Percentiles rank a stretch among this genome's conserved stretches.
Evolutionary conservation across 2,888 invertebrate genomes (phyloP).

Genomic region (Synanthedon tipuliformis): DNA sequence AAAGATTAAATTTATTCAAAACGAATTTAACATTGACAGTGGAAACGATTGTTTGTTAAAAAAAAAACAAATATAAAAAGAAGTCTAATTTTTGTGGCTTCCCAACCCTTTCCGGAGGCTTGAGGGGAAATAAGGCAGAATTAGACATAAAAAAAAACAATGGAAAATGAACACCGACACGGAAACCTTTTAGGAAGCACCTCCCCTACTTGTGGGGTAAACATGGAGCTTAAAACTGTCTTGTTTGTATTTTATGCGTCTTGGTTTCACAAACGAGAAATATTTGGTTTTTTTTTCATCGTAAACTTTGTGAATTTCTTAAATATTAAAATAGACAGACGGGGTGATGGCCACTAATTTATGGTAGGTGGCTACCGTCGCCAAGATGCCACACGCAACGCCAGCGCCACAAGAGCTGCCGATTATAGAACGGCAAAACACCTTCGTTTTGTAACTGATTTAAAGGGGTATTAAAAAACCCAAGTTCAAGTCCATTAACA

Average conservation of each 20-base stretch:
- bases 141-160: constrained; percentile 19
- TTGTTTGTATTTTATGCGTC: constrained; percentile 5
- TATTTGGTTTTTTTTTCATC: too few species aligned
- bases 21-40: neutral
- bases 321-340: too few species aligned
- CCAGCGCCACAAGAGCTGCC: neutral
- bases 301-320: too few species aligned
- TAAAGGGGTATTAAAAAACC: neutral
- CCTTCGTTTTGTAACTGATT: neutral
- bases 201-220: constrained; percentile 37
- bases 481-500: constrained; percentile 5
- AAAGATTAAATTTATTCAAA: too few species aligned
- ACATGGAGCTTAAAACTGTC: constrained; percentile 39
- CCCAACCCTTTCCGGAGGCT: constrained; percentile 38
- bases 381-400: too few species aligned
- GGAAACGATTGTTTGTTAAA: neutral
- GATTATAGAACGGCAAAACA: neutral
- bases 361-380: too few species aligned
- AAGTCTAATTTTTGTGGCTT: constrained; percentile 38
- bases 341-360: too few species aligned
- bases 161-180: constrained; percentile 43
- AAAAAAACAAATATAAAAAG: neutral
- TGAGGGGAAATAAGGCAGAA: constrained; percentile 14
- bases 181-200: constrained; percentile 62
- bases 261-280: neutral